Evolutionary conservation across 2,113 vertebrate genomes (phyloP), one percentile per base, ranked within the genome.

Genomic region (Setophaga coronata): DNA sequence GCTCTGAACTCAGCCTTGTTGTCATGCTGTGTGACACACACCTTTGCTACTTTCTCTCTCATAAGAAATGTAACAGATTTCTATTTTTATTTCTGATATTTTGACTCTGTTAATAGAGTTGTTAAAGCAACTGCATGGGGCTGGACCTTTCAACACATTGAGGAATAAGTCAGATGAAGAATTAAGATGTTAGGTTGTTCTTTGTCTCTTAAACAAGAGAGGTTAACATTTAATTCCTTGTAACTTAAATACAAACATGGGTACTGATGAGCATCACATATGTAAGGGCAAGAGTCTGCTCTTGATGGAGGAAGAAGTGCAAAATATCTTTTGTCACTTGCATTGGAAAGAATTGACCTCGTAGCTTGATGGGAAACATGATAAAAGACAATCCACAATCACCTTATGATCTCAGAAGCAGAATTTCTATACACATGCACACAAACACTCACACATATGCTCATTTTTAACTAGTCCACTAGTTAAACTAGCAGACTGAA

Each of bases 51-150:
- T 14, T 90, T 90, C 12, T 5, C 31, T 70, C 45, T 82, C 36
- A 18, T 48, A 80, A 81, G 47, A 80, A 65, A 77, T 23, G 24
- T 43, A 82, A 51, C 1, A 2, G 7, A 40, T 38, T 69, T 88
- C 48, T 94, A 28, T 42, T 70, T 93, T 91, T 64, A 50, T 87
- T 91, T 87, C 62, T 91, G 77, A 45, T 81, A 65, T 80, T 92
- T 92, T 78, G 56, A 65, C 15, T 83, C 38, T 81, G 7, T 20
- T 54, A 82, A 78, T 84, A 25, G 4, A 51, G 14, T n/a, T 80
- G 16, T 74, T 82, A 62, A 89, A 88, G n/a, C 9, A 88, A 29
- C 18, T 64, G 40, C 65, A 28, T 61, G 42, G 7, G 67, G 51
- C 42, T 43, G n/a, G 34, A 89, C 45, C 42, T 90, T 92, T 82